Evolutionary conservation across 1,140 invertebrate genomes (phyloP).

Genomic region (Listronotus oregonensis): DNA sequence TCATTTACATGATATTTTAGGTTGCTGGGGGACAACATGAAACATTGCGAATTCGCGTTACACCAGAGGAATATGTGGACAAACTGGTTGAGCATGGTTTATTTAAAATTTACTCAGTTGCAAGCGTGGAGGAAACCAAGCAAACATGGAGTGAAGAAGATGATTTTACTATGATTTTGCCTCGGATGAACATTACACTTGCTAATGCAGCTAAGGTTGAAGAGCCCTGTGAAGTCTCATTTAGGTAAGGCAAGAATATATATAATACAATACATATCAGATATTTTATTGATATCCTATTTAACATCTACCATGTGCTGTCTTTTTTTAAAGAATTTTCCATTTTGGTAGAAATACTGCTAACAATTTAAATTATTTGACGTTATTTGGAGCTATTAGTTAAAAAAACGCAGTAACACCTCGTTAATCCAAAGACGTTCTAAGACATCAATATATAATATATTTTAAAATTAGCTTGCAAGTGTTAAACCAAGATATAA

Average conservation of each 20-base stretch:
- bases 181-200: constrained; percentile 63
- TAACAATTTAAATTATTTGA: no score
- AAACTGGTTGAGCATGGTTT: constrained; percentile 72
- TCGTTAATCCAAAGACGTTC: no score
- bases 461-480: no score
- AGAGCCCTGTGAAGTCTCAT: constrained; percentile 45
- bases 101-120: constrained; percentile 71
- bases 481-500: no score
- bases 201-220: constrained; percentile 39
- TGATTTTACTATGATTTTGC: constrained; percentile 70
- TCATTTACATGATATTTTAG: not conserved
- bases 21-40: constrained; percentile 57
- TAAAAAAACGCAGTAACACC: no score
- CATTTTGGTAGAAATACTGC: no score
- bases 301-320: no score
- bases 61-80: constrained; percentile 66
- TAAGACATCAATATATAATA: no score
- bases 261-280: not conserved
- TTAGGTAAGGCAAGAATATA: constrained; percentile 58
- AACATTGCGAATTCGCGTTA: constrained; percentile 60
- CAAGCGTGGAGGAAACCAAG: constrained; percentile 69
- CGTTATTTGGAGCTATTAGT: no score
- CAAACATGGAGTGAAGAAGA: constrained; percentile 74
- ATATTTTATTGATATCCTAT: no score
- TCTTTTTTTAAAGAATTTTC: no score